phyloP scores from a whole-genome alignment of 2,888 invertebrate species.

The Gymnocheta viridis region DNA sequence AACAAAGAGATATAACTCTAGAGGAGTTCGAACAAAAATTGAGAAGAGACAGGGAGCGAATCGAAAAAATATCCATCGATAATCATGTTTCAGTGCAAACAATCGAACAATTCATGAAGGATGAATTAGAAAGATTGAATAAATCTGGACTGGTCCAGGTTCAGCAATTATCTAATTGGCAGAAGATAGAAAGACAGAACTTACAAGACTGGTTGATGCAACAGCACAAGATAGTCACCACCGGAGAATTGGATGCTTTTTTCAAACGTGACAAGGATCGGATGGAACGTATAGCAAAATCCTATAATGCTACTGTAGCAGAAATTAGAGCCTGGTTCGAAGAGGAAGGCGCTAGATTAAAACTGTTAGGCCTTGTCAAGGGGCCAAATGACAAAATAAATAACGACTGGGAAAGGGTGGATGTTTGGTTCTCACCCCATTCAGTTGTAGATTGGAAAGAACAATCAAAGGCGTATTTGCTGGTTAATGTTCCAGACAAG shows the following conservation, averaged over 20 bases:
- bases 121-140: slow-evolving; percentile 75
- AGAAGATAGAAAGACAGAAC: slow-evolving; percentile 76
- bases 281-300: slow-evolving; percentile 75
- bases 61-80: slow-evolving; percentile 74
- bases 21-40: slow-evolving; percentile 76
- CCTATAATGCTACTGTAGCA: slow-evolving; percentile 78
- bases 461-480: slow-evolving; percentile 74
- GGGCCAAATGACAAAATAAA: slow-evolving; percentile 71
- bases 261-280: slow-evolving; percentile 76
- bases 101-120: slow-evolving; percentile 77
- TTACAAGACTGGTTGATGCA: slow-evolving; percentile 76
- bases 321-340: slow-evolving; percentile 79
- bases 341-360: slow-evolving; percentile 76
- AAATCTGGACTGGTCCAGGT: slow-evolving; percentile 76
- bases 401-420: slow-evolving; percentile 35
- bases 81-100: slow-evolving; percentile 77
- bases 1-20: slow-evolving; percentile 75
- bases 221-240: slow-evolving; percentile 74
- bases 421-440: slow-evolving; percentile 3
- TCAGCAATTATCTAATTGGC: slow-evolving; percentile 77
- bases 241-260: slow-evolving; percentile 76
- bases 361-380: slow-evolving; percentile 74
- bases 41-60: slow-evolving; percentile 73
- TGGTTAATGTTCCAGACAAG: slow-evolving; percentile 72
- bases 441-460: slow-evolving; percentile 74